Evolutionary conservation across 1,140 invertebrate genomes (phyloP), one percentile per base, ranked within the genome.

Genomic region (Drosophila simulans): DNA sequence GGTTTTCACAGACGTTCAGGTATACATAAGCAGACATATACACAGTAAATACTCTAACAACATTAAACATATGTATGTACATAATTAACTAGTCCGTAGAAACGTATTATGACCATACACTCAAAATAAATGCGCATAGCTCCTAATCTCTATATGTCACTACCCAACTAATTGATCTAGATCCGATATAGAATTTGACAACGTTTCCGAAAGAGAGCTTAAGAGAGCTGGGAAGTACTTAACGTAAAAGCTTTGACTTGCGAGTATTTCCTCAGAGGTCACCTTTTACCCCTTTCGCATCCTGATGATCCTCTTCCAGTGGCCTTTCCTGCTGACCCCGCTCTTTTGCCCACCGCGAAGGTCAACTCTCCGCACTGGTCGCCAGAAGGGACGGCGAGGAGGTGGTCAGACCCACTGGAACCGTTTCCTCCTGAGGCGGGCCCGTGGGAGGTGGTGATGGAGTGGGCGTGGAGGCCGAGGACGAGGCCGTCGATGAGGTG

Each of bases 1-100:
- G 58, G 57, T 83, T 83, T 80, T 89, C 84, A 89, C 83, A 88
- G 83, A 89, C 80, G 76, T 60, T 84, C 60, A 88, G 73, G 58
- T 74, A 80, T 70, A 85, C 63, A 72, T 69, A 74, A 73, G 71
- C 70, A 63, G 51, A 70, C 48, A 74, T 62, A 62, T 72, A 51
- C 42, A 22, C 53, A 72, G 27, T 37, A 35, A 34, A 56, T 75
- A 75, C 66, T 71, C 54, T 49, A 72, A 72, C 69, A 84, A 62
- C 45, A 84, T 76, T 76, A 43, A 74, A 70, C 64, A 66, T 70
- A 84, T 80, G 66, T 70, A 84, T 80, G 52, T 48, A 65, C 79
- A 85, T 42, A 78, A 74, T 64, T 75, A 84, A 64, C 63, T 75
- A 79, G 40, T 43, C 60, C 52, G 54, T 62, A 42, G 54, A 83